phyloP scores from a whole-genome alignment of 1,140 invertebrate species.

The Sitodiplosis mosellana region DNA sequence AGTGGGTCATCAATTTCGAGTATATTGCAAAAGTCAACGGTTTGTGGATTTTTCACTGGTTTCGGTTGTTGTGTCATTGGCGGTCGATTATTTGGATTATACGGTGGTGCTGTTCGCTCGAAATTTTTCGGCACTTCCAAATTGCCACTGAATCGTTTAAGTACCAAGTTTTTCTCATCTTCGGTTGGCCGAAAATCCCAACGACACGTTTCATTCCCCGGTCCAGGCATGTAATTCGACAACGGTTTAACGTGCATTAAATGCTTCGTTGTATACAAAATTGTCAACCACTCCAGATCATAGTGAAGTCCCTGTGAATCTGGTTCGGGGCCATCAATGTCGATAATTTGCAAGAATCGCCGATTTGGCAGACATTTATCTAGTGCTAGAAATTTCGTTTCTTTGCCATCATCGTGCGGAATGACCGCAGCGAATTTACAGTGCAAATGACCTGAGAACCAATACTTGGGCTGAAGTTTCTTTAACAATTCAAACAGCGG shows the following conservation, averaged over 20 bases:
- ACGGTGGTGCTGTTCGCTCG: constrained; percentile 43
- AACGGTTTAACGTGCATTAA: constrained; percentile 52
- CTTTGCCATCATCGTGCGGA: constrained; percentile 35
- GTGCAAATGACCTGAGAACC: constrained; percentile 97
- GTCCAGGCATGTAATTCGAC: constrained; percentile 62
- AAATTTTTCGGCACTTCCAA: constrained; percentile 59
- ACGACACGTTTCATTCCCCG: constrained; percentile 37
- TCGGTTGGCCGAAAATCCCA: constrained; percentile 56
- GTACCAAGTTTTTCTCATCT: constrained; percentile 49
- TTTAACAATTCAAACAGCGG: constrained; percentile 64
- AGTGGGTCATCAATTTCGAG: constrained; percentile 62
- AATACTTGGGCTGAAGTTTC: constrained; percentile 66
- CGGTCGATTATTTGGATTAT: constrained; percentile 28
- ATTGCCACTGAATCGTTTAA: constrained; percentile 42
- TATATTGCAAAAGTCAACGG: constrained; percentile 57
- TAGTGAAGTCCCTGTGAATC: constrained; percentile 41
- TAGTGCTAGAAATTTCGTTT: constrained; percentile 83
- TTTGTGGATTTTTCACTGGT: constrained; percentile 61
- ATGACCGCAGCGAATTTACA: constrained; percentile 85
- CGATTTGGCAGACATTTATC: constrained; percentile 88
- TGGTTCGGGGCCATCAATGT: constrained; percentile 26
- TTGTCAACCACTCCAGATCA: constrained; percentile 86
- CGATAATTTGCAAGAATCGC: constrained; percentile 64
- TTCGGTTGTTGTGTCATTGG: constrained; percentile 20
- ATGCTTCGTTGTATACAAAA: constrained; percentile 77